phyloP scores from a whole-genome alignment of 2,888 invertebrate genomes.

The Patella caerulea region DNA sequence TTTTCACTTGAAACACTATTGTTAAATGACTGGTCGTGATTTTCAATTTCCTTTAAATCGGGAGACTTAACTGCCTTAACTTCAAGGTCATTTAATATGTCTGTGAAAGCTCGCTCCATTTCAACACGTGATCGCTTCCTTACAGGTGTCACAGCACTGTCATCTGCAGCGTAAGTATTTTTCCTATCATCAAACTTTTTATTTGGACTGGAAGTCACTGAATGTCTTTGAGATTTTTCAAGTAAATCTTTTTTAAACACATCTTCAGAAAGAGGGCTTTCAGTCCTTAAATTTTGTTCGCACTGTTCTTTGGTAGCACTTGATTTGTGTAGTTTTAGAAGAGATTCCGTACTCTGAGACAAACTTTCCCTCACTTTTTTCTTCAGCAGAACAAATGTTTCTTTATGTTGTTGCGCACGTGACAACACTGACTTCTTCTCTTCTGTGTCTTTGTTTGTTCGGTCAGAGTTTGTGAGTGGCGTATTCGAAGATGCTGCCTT shows the following conservation, averaged over 20 bases:
- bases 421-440: not conserved
- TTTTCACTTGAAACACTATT: slow-evolving; percentile 19
- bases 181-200: slow-evolving; percentile 46
- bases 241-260: not conserved
- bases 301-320: not conserved
- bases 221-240: not conserved
- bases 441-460: not conserved
- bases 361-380: not conserved
- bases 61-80: slow-evolving; percentile 5
- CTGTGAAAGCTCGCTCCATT: slow-evolving; percentile 50
- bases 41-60: slow-evolving; percentile 6
- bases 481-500: not conserved
- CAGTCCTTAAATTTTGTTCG: not conserved
- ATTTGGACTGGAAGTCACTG: slow-evolving; percentile 11
- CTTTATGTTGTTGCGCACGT: not conserved
- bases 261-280: not conserved
- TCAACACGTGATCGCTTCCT: slow-evolving; percentile 40
- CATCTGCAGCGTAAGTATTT: slow-evolving; percentile 40
- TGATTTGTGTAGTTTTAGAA: not conserved
- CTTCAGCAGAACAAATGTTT: not conserved
- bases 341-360: not conserved
- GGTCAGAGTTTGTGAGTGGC: not conserved
- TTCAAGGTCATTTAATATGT: slow-evolving; percentile 50
- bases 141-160: slow-evolving; percentile 37
- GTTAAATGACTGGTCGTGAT: slow-evolving; percentile 17